Evolutionary conservation across 2,797 vertebrate species (phyloP).

Genomic region (Tapirus indicus): DNA sequence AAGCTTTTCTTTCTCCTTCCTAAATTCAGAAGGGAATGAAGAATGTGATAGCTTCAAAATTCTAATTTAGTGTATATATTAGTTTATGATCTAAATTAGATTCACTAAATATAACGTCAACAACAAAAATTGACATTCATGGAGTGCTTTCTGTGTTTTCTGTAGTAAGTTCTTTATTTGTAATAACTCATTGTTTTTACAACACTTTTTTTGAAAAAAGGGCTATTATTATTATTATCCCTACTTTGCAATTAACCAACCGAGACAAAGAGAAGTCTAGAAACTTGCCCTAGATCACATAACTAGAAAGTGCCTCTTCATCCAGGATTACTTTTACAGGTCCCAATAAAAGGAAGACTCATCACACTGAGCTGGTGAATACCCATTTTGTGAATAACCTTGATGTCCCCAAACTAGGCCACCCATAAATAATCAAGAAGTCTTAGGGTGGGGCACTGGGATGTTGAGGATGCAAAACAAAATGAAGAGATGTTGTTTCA

Average conservation of each 20-base stretch:
- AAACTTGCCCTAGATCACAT: not conserved
- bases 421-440: not conserved
- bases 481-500: not conserved
- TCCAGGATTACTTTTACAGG: not conserved
- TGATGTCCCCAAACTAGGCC: not conserved
- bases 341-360: not conserved
- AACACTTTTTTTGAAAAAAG: not conserved
- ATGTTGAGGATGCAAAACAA: not conserved
- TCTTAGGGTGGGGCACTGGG: not conserved
- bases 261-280: conserved; percentile 11
- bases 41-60: not conserved
- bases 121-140: not conserved
- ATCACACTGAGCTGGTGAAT: not conserved
- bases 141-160: not conserved
- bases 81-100: not conserved
- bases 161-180: not conserved
- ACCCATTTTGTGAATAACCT: not conserved
- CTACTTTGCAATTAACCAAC: not conserved
- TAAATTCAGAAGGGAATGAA: not conserved
- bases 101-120: not conserved
- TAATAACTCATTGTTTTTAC: not conserved
- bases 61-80: not conserved
- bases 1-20: not conserved
- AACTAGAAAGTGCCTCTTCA: not conserved
- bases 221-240: not conserved